Base-by-base conservation (phyloP, 2,797 vertebrate genomes). In the Crax fasciolata region DNA sequence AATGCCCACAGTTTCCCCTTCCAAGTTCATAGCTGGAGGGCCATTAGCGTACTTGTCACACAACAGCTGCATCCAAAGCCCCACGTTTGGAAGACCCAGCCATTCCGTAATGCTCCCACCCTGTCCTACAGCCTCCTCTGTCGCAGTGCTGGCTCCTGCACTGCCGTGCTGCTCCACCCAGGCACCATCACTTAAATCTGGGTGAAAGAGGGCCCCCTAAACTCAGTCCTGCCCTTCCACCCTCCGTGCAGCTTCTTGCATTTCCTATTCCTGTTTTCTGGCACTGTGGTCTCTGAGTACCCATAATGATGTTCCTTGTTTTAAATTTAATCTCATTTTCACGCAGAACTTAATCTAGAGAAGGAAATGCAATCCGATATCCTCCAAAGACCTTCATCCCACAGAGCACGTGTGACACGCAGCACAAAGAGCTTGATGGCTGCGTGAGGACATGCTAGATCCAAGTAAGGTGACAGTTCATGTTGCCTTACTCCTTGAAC, bases 321-420 rank as follows among this genome's bases (percentile, higher is more conserved):
- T 87, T 70, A 75, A 66, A 54, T 78, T 24, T 86, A 82, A 88
- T 84, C 92, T 84, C 52, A 35, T 96, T 82, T 93, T 87, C 78
- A 82, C 28, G 3, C 17, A 79, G 73, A 65, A 46, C 20, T 79
- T 80, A 74, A 77, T 49, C 76, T 80, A 74, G 43, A 74, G 59
- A 19, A 67, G 85, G 32, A 59, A 71, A 43, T 73, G 38, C 67
- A 70, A 67, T 79, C 63, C 67, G 80, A 90, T 82, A 73, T 39
- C 43, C 59, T 84, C 71, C 63, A 46, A 68, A 92, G 91, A 81
- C 76, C 63, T 93, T 66, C 70, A 70, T 81, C 87, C 52, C 10
- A 8, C 51, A 20, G 35, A 86, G 87, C 82, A 89, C 28, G 1
- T 91, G 84, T 72, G 54, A 51, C 30, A 32, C 85, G 7, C 4